These are phyloP conservation scores for Odontocerum albicorne DNA, from an alignment of 2,888 invertebrate genomes.

Conservation along the genomic window DNA sequence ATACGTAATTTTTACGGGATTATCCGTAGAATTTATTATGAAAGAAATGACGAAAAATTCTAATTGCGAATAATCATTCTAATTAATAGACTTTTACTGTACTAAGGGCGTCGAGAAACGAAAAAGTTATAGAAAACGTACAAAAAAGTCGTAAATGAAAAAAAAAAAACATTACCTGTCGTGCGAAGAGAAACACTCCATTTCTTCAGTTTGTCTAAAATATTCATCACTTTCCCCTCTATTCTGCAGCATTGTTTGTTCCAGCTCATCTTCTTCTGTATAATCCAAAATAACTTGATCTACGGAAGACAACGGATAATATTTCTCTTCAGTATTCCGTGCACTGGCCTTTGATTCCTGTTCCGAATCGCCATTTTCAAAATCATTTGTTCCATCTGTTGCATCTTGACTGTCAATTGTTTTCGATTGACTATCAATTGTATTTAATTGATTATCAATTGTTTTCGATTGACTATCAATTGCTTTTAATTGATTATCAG, in stretches of 20 bases:
- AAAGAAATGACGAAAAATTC: no score
- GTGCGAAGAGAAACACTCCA: slow-evolving; percentile 10
- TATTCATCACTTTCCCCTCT: slow-evolving; percentile 4
- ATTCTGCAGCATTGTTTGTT: slow-evolving; percentile 2
- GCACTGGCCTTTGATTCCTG: not conserved
- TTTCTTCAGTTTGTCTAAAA: slow-evolving; percentile 1
- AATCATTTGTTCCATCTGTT: not conserved
- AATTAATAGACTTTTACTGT: no score
- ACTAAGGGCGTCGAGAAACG: no score
- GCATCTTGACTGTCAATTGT: not conserved
- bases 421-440: slow-evolving; percentile 1
- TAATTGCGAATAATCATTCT: no score
- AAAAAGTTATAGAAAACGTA: no score
- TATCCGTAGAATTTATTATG: no score
- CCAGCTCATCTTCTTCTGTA: slow-evolving; percentile 4
- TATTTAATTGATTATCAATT: not conserved
- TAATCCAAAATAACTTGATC: slow-evolving; percentile 18
- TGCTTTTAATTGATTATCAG: not conserved
- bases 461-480: not conserved
- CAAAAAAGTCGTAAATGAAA: no score
- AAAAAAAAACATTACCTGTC: slow-evolving; percentile 1
- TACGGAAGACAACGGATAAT: slow-evolving; percentile 9
- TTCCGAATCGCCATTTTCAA: not conserved
- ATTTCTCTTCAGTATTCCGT: no score
- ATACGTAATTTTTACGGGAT: no score